A percentile compares a stretch with the other conserved stretches of the same genome.
phyloP scores from a whole-genome alignment of 2,113 vertebrate species.

The Caloenas nicobarica region DNA sequence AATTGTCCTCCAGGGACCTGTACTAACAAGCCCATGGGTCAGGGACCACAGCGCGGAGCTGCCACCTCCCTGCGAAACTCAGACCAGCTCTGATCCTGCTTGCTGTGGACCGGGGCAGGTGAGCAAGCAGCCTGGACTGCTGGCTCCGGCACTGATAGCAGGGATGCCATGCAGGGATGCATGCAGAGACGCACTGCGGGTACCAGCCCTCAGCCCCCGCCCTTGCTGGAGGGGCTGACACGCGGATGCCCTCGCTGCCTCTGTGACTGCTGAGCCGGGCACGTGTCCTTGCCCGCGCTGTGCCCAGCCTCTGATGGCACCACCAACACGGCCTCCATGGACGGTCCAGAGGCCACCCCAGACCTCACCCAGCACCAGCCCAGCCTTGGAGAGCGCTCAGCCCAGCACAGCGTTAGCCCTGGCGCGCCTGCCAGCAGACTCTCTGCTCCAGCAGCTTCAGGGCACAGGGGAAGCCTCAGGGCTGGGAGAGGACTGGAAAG shows the following conservation, averaged over 20 bases:
- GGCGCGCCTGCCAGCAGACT: not conserved
- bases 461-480: not conserved
- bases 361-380: not conserved
- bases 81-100: not conserved
- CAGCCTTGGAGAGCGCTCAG: not conserved
- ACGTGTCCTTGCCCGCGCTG: rapidly evolving
- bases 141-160: not conserved
- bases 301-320: not conserved
- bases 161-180: not conserved
- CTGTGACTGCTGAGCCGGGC: rapidly evolving
- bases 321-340: not conserved
- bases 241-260: rapidly evolving
- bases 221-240: not conserved
- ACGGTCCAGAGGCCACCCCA: not conserved
- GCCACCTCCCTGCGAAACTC: not conserved
- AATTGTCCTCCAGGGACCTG: not conserved
- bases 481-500: not conserved
- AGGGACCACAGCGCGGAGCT: rapidly evolving
- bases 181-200: not conserved
- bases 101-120: rapidly evolving
- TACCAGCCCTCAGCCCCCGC: not conserved
- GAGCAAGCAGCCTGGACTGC: not conserved
- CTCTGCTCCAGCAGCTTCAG: not conserved
- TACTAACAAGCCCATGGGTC: not conserved
- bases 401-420: rapidly evolving